Conservation (phyloP, 2,888 invertebrate genomes). For the Parnassius apollo region DNA sequence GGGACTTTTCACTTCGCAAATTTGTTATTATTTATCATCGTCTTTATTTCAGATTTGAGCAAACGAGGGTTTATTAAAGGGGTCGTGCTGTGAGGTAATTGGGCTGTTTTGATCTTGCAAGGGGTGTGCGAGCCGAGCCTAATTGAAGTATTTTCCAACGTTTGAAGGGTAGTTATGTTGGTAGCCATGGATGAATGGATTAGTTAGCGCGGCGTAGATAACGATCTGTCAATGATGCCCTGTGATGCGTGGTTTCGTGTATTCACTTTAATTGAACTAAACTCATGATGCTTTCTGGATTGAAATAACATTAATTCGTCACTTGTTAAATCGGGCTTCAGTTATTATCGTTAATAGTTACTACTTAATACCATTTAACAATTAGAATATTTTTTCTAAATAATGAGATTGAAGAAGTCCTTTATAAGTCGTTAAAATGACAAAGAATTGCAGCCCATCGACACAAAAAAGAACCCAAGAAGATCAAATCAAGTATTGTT, state of each 20-base stretch:
- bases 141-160: slow-evolving; percentile 74
- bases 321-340: slow-evolving; percentile 15
- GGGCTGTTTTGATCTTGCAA: slow-evolving; percentile 70
- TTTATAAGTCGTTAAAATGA: no score
- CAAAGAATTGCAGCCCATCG: no score
- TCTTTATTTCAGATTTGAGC: slow-evolving; percentile 67
- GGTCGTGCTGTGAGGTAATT: slow-evolving; percentile 65
- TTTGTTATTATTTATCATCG: slow-evolving; percentile 68
- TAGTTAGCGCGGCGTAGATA: slow-evolving; percentile 66
- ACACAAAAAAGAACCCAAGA: no score
- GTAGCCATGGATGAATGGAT: slow-evolving; percentile 60
- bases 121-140: slow-evolving; percentile 42
- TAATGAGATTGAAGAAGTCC: no score
- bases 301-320: slow-evolving; percentile 26
- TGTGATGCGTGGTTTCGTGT: slow-evolving; percentile 40
- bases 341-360: no score
- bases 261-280: slow-evolving; percentile 31
- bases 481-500: no score
- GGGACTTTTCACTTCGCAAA: slow-evolving; percentile 63
- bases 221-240: slow-evolving; percentile 54
- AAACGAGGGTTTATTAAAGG: slow-evolving; percentile 72
- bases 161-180: slow-evolving; percentile 61
- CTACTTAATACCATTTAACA: no score
- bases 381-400: no score
- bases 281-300: slow-evolving; percentile 28